Conservation (phyloP, 2,797 vertebrate genomes). For the Picus viridis region DNA sequence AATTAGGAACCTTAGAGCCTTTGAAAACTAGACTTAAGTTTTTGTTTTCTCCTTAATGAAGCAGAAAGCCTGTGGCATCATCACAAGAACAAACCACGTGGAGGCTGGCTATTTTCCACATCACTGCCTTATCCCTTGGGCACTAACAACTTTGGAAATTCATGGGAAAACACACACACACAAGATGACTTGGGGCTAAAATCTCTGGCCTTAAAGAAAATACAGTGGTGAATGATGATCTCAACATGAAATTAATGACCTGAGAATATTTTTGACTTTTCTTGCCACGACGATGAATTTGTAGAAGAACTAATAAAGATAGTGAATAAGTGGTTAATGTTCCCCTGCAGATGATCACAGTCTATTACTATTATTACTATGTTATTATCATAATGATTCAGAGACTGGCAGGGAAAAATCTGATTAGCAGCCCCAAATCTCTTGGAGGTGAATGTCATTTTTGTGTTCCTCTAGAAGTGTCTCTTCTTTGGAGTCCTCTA, state of each 20-base stretch:
- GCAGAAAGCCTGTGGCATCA: not conserved
- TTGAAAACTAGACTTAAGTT: not conserved
- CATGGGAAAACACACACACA: not conserved
- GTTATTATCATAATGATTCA: constrained; percentile 52
- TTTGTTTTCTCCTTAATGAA: not conserved
- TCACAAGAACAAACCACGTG: not conserved
- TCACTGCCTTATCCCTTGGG: not conserved
- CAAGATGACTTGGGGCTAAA: not conserved
- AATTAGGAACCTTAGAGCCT: not conserved
- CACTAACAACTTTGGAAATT: constrained; percentile 18
- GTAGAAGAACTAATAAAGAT: constrained; percentile 48
- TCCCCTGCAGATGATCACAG: constrained; percentile 39
- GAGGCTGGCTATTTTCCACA: constrained; percentile 12
- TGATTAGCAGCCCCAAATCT: constrained; percentile 10
- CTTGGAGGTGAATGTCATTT: constrained; percentile 13
- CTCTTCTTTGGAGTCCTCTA: not conserved
- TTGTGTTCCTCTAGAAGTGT: not conserved
- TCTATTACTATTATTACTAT: constrained; percentile 63
- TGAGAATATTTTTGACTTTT: constrained; percentile 41
- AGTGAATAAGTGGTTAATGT: constrained; percentile 57
- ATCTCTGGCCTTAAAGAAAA: not conserved
- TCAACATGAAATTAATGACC: constrained; percentile 45
- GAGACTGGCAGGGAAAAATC: constrained; percentile 19
- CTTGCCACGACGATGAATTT: constrained; percentile 40
- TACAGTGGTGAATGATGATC: not conserved